Conservation (phyloP, 2,113 vertebrate genomes). For the Carassius auratus region DNA sequence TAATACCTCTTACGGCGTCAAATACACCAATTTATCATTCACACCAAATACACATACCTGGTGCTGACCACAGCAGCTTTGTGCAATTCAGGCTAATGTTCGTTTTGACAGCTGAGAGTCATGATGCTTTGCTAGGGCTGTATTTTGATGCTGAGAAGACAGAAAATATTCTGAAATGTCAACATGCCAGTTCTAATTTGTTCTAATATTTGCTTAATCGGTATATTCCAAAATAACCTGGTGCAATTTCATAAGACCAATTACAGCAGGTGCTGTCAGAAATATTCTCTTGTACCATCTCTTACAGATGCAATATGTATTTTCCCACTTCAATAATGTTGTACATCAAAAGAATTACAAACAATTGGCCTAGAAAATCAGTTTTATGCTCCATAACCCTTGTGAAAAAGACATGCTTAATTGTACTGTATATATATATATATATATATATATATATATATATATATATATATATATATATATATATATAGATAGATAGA, state of each 20-base stretch:
- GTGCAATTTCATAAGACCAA: background rate
- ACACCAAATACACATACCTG: background rate
- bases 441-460: no score
- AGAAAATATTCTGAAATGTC: slow-evolving; percentile 7
- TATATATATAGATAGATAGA: no score
- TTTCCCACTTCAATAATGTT: background rate
- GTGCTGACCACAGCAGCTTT: slow-evolving; percentile 16
- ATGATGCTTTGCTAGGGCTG: background rate
- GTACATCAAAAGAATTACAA: background rate
- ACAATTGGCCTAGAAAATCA: background rate
- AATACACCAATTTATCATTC: slow-evolving; percentile 11
- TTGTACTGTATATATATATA: no score
- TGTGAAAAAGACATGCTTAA: background rate
- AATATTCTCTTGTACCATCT: background rate
- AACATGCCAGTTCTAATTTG: background rate
- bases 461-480: no score
- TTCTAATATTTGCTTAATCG: background rate
- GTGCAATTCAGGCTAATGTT: background rate
- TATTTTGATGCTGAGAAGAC: background rate
- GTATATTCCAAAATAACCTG: background rate
- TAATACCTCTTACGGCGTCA: background rate
- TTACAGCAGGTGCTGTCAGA: background rate
- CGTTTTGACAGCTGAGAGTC: background rate
- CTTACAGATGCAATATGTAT: background rate
- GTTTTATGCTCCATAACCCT: background rate